Conservation (phyloP, 2,888 invertebrate species). For the Caradrina clavipalpis region DNA sequence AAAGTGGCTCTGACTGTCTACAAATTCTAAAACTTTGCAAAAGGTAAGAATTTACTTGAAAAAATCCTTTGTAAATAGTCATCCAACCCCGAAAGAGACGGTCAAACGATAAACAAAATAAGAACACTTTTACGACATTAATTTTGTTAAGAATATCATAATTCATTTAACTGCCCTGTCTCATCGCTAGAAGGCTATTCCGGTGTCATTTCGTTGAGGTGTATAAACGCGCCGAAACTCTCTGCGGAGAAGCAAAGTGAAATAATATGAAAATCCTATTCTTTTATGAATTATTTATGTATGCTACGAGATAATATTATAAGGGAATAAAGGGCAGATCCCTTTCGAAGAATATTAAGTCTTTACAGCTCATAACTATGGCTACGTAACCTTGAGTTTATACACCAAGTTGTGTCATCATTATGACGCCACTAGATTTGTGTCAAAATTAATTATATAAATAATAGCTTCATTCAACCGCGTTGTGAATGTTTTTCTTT, state of each 20-base stretch:
- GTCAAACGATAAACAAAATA: constrained; percentile 50
- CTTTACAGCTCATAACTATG: constrained; percentile 53
- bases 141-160: constrained; percentile 61
- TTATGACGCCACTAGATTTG: constrained; percentile 22
- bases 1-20: constrained; percentile 16
- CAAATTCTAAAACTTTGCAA: constrained; percentile 22
- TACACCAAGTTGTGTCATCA: constrained; percentile 40
- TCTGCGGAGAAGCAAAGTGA: constrained; percentile 68
- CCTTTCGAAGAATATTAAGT: constrained; percentile 60
- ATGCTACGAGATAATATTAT: constrained; percentile 63
- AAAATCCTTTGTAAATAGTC: constrained; percentile 30
- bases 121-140: constrained; percentile 59
- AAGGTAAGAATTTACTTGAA: constrained; percentile 28
- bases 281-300: constrained; percentile 76
- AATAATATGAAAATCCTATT: constrained; percentile 77
- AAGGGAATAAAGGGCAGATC: constrained; percentile 62
- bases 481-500: constrained; percentile 23
- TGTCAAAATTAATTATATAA: constrained; percentile 26
- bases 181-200: constrained; percentile 43
- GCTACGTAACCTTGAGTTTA: constrained; percentile 40
- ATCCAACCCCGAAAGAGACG: constrained; percentile 33
- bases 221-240: constrained; percentile 61
- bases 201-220: constrained; percentile 64
- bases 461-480: constrained; percentile 16
- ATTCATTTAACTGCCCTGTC: constrained; percentile 60